Evolutionary conservation across 2,113 vertebrate species (phyloP).

Genomic region (Gymnobelideus leadbeateri): DNA sequence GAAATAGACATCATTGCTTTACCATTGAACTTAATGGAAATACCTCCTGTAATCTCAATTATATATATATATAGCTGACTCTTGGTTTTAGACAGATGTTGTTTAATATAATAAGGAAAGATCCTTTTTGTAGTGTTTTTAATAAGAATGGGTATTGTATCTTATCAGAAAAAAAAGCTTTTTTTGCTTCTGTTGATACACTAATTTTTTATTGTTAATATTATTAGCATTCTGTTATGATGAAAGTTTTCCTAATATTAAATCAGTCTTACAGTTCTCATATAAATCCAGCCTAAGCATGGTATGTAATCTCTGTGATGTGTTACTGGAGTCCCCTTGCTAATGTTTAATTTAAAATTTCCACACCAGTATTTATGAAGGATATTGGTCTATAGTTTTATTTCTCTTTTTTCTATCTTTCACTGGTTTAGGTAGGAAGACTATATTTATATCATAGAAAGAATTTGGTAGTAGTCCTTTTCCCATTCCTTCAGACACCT

Average conservation of each 20-base stretch:
- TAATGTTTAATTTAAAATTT: background rate
- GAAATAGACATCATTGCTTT: background rate
- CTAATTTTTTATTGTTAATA: background rate
- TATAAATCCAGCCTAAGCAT: background rate
- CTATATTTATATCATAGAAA: background rate
- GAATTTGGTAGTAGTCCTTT: background rate
- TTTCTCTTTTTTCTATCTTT: background rate
- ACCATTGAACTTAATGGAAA: background rate
- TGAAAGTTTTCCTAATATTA: too few species aligned
- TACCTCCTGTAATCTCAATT: background rate
- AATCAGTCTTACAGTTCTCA: background rate
- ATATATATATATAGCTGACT: background rate
- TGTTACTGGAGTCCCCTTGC: background rate
- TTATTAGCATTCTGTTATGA: background rate
- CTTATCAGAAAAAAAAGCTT: background rate
- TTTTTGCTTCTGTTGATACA: background rate
- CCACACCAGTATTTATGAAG: background rate
- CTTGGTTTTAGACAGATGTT: background rate
- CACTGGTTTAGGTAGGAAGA: background rate
- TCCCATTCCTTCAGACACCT: background rate
- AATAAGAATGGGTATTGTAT: background rate
- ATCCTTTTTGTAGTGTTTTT: background rate
- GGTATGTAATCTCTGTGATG: background rate
- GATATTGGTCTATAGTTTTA: background rate
- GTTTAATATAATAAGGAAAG: background rate